Percentiles rank a stretch among this genome's conserved stretches.
These are phyloP conservation scores for Ophion obscuratus DNA, from an alignment of 2,888 invertebrate genomes.

Conservation along the genomic window DNA sequence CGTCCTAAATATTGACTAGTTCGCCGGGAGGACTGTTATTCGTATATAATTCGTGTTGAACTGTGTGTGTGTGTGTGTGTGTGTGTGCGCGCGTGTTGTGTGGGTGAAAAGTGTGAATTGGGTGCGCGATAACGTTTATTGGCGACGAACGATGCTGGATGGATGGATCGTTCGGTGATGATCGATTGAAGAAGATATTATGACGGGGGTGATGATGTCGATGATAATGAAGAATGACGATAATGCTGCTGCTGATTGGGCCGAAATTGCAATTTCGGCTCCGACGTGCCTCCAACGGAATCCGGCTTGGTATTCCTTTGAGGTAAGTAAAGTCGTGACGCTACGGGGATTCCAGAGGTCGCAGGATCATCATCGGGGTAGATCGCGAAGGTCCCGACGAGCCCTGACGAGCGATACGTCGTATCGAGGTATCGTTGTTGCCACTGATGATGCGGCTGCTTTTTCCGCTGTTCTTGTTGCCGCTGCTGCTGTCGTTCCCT, in stretches of 20 bases:
- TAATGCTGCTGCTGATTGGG: slow-evolving; percentile 44
- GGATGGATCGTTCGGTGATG: slow-evolving; percentile 51
- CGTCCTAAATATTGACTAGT: slow-evolving; percentile 40
- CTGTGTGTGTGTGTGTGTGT: slow-evolving; percentile 68
- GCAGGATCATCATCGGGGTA: not conserved
- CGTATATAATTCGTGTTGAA: slow-evolving; percentile 31
- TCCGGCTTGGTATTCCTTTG: slow-evolving; percentile 20
- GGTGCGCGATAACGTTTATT: slow-evolving; percentile 50
- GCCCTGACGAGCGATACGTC: not conserved
- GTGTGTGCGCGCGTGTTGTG: slow-evolving; percentile 56
- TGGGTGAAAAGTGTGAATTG: slow-evolving; percentile 49
- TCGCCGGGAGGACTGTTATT: slow-evolving; percentile 34
- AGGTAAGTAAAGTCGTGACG: slow-evolving; percentile 3
- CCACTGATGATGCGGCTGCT: not conserved
- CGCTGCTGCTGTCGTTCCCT: not conserved
- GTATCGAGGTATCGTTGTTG: slow-evolving; percentile 13
- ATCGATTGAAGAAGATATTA: slow-evolving; percentile 45
- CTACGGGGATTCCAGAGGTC: not conserved
- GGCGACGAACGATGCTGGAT: slow-evolving; percentile 42
- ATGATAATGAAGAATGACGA: slow-evolving; percentile 35
- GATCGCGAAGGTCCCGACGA: not conserved
- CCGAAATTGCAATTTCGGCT: slow-evolving; percentile 16
- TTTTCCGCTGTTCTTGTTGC: not conserved
- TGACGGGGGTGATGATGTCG: not conserved
- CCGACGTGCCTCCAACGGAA: not conserved